Percentiles rank a stretch among this genome's conserved stretches.
Evolutionary conservation across 2,797 vertebrate genomes (phyloP).

Genomic region (Champsocephalus esox): DNA sequence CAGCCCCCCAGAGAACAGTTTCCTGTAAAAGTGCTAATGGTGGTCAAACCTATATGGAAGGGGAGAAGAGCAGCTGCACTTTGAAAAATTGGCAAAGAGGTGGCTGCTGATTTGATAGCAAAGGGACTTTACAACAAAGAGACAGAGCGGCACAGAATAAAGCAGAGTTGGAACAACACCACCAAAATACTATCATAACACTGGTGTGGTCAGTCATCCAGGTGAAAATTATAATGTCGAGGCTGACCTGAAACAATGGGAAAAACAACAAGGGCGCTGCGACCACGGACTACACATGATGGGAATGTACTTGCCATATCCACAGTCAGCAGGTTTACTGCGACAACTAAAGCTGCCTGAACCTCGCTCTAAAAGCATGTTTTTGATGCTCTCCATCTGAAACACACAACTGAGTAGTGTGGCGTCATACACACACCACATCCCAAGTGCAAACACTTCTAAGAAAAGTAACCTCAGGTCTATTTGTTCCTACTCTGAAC

Average conservation of each 20-base stretch:
- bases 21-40: conserved; percentile 76
- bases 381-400: conserved; percentile 68
- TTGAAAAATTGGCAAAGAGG: conserved; percentile 57
- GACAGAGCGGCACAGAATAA: conserved; percentile 47
- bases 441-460: conserved; percentile 9
- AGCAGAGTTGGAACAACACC: conserved; percentile 60
- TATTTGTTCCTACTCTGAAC: background rate
- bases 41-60: conserved; percentile 54
- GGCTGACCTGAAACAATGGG: conserved; percentile 66
- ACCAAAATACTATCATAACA: conserved; percentile 72
- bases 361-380: conserved; percentile 63
- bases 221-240: conserved; percentile 75
- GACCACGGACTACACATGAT: conserved; percentile 67
- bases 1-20: conserved; percentile 61
- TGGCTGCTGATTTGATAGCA: conserved; percentile 56
- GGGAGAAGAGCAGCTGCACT: conserved; percentile 58
- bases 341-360: conserved; percentile 67
- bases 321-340: conserved; percentile 76
- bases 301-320: conserved; percentile 74
- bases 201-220: conserved; percentile 75
- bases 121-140: conserved; percentile 56
- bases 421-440: conserved; percentile 37
- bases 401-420: conserved; percentile 53
- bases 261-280: conserved; percentile 66
- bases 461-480: conserved; percentile 13